Percentiles rank a stretch among this genome's conserved stretches.
phyloP scores from a whole-genome alignment of 53 echinoderm and acorn worm genomes.

The Crossaster papposus region DNA sequence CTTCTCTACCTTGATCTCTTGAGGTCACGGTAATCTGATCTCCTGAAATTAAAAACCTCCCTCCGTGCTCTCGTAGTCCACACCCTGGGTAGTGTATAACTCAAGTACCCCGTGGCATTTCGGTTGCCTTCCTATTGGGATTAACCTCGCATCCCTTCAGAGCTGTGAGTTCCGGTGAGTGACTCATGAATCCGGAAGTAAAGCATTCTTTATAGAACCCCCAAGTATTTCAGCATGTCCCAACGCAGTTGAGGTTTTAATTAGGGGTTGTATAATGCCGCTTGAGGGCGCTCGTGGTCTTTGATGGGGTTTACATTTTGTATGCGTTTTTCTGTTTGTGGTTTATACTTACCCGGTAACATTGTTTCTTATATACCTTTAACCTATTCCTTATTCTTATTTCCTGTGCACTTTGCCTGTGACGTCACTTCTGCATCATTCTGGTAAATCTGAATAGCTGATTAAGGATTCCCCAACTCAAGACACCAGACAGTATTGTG shows the following conservation, averaged over 20 bases:
- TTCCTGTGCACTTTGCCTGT: no score
- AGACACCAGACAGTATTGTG: no score
- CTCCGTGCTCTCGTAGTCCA: background rate
- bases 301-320: no score
- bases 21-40: background rate
- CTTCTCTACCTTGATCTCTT: background rate
- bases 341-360: no score
- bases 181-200: background rate
- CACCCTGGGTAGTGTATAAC: background rate
- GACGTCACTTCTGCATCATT: no score
- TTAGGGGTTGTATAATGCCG: background rate
- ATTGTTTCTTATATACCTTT: no score
- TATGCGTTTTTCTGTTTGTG: no score
- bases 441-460: no score
- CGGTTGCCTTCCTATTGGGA: background rate
- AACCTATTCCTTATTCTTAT: no score
- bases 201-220: background rate
- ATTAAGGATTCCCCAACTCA: no score
- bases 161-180: background rate
- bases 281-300: background rate
- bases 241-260: background rate
- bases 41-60: conserved; percentile 16
- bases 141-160: background rate
- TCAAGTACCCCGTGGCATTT: background rate
- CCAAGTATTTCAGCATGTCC: background rate